Evolutionary conservation across 37 sponge, comb jelly and placozoan species (phyloP).

Genomic region (Theonella swinhoei): DNA sequence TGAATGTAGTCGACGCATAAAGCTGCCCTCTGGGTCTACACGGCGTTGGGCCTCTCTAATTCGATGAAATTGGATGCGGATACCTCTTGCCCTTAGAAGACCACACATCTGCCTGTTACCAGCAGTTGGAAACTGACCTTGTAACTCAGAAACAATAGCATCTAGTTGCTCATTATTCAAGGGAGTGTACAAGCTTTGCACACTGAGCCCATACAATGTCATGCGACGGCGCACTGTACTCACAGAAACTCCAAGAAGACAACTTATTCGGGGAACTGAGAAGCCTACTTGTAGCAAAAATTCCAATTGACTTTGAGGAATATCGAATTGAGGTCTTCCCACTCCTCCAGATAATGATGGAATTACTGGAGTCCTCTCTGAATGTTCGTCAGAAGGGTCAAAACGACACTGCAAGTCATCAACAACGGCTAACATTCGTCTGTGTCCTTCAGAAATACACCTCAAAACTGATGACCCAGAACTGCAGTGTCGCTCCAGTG

Average conservation of each 20-base stretch:
- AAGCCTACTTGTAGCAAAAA: constrained; percentile 4
- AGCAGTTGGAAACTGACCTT: not conserved
- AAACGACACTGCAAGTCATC: no score
- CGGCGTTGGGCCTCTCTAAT: constrained; percentile 12
- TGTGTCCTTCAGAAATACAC: not conserved
- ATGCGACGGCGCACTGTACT: constrained; percentile 28
- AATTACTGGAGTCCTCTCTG: not conserved
- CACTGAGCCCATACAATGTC: not conserved
- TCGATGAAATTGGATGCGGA: constrained; percentile 3
- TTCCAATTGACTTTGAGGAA: not conserved
- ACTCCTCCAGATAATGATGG: not conserved
- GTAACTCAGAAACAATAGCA: not conserved
- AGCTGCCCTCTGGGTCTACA: constrained; percentile 16
- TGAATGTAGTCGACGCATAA: not conserved
- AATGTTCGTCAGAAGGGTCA: no score
- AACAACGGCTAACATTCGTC: not conserved
- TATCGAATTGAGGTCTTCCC: constrained; percentile 8
- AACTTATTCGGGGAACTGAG: constrained; percentile 10
- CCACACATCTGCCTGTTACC: constrained; percentile 18
- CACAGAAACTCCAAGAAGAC: constrained; percentile 24
- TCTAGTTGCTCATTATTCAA: constrained; percentile 17
- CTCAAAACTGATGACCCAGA: not conserved
- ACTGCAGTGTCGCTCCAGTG: not conserved
- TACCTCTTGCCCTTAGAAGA: not conserved
- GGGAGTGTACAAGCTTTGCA: not conserved